A percentile compares a stretch with the other conserved stretches of the same genome.
phyloP scores from a whole-genome alignment of 2,113 vertebrate genomes.

The chimpanzee (Pan troglodytes) region DNA sequence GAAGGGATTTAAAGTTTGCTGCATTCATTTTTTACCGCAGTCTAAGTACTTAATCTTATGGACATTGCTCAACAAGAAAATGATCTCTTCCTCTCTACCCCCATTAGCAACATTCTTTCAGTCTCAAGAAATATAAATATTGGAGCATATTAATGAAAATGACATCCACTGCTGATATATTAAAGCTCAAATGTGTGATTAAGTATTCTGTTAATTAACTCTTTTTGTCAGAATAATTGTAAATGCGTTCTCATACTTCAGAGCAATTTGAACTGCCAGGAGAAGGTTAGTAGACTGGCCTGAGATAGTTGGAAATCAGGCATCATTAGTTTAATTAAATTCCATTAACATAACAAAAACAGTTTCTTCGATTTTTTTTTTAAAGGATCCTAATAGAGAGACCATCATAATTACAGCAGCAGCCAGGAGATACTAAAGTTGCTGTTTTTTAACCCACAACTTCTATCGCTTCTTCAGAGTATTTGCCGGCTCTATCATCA shows the following conservation, averaged over 20 bases:
- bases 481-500: fast-evolving
- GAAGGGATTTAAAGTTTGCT: constrained; percentile 78
- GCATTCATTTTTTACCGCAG: constrained; percentile 72
- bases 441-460: fast-evolving
- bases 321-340: constrained; percentile 57
- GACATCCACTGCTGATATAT: constrained; percentile 72
- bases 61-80: constrained; percentile 71
- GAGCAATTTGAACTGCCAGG: constrained; percentile 53
- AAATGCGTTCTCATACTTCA: constrained; percentile 52
- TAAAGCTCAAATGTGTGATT: constrained; percentile 60
- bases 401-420: not conserved
- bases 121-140: constrained; percentile 78
- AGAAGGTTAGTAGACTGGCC: constrained; percentile 42
- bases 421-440: not conserved
- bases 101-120: constrained; percentile 67
- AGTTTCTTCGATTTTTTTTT: not conserved
- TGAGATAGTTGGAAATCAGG: not conserved
- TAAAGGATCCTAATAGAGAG: not conserved
- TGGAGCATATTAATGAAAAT: constrained; percentile 77
- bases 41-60: constrained; percentile 75
- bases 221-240: constrained; percentile 67
- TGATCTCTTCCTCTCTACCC: constrained; percentile 69
- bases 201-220: constrained; percentile 77
- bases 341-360: constrained; percentile 21
- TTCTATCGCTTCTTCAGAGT: not conserved